Conservation (phyloP, 2,888 invertebrate genomes). For the Limnephilus marmoratus region DNA sequence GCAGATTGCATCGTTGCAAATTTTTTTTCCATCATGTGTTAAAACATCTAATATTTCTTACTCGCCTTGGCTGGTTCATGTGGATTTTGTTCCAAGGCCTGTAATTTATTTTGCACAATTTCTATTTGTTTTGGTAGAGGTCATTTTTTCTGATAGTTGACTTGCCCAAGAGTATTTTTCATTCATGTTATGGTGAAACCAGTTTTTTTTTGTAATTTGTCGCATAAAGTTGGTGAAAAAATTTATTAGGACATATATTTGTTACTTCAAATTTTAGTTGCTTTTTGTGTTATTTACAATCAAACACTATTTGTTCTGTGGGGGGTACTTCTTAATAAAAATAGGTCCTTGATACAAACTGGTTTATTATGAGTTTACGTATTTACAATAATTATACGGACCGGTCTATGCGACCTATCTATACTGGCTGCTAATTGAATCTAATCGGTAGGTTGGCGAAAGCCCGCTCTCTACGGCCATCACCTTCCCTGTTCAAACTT, state of each 20-base stretch:
- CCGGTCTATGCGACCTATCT: too few relatives aligned
- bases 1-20: not conserved
- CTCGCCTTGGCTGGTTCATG: not conserved
- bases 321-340: too few relatives aligned
- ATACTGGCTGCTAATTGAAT: too few relatives aligned
- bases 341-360: too few relatives aligned
- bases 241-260: not conserved
- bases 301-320: too few relatives aligned
- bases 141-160: constrained; percentile 2
- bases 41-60: not conserved
- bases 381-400: too few relatives aligned
- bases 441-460: too few relatives aligned
- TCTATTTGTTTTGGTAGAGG: not conserved
- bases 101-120: not conserved
- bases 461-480: too few relatives aligned
- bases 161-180: not conserved
- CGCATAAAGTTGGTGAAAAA: not conserved
- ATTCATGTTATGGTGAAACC: not conserved
- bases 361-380: too few relatives aligned
- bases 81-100: not conserved
- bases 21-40: not conserved
- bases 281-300: too few relatives aligned
- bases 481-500: too few relatives aligned
- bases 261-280: not conserved
- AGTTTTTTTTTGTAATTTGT: not conserved